These are phyloP conservation scores for Ptilorrhoa leucosticta DNA, from an alignment of 2,113 vertebrate species.

Conservation along the genomic window DNA sequence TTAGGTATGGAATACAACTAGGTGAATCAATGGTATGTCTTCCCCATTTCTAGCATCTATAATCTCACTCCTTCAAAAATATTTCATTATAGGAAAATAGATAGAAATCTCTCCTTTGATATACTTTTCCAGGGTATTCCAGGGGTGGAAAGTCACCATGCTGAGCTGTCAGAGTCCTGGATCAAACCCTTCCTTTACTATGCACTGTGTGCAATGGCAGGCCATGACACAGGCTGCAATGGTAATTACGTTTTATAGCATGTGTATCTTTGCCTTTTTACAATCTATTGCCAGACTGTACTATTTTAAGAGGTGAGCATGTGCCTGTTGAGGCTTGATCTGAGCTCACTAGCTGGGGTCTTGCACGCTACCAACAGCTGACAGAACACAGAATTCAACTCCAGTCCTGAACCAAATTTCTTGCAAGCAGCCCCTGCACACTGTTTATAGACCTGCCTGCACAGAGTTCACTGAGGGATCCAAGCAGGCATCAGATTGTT, in stretches of 20 bases:
- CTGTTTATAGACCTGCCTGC: not conserved
- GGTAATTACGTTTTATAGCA: not conserved
- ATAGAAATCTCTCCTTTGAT: not conserved
- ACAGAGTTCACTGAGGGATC: not conserved
- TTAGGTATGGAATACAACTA: not conserved
- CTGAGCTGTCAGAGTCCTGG: not conserved
- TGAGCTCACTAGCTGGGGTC: not conserved
- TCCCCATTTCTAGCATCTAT: not conserved
- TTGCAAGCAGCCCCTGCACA: not conserved
- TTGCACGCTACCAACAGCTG: constrained; percentile 21
- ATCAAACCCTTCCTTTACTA: not conserved
- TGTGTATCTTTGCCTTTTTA: constrained; percentile 4
- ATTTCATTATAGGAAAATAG: not conserved
- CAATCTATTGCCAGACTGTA: constrained; percentile 12
- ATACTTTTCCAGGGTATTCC: not conserved
- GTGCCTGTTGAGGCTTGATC: constrained; percentile 11
- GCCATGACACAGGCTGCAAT: not conserved
- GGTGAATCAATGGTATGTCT: not conserved
- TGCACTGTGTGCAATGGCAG: not conserved
- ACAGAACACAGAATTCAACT: not conserved
- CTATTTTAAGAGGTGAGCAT: constrained; percentile 48
- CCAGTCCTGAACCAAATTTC: not conserved
- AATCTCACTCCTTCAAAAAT: not conserved
- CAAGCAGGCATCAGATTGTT: not conserved
- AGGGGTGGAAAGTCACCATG: not conserved